These are phyloP conservation scores for Chymomyza amoena DNA, from an alignment of 2,888 invertebrate genomes.

Conservation along the genomic window DNA sequence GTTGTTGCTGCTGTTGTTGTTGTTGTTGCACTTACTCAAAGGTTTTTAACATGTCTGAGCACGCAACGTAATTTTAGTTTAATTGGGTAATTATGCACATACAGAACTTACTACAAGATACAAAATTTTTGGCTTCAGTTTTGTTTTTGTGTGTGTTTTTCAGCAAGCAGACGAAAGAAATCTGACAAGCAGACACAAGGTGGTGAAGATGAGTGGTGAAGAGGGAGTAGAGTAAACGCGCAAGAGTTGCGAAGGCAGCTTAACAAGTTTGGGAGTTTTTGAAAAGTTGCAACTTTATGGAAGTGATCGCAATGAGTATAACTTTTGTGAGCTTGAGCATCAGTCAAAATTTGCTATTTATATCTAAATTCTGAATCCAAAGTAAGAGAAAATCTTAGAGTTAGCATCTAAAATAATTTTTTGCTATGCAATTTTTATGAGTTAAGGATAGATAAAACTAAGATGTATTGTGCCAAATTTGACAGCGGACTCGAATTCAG, in stretches of 20 bases:
- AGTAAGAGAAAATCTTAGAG: no score
- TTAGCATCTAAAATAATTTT: no score
- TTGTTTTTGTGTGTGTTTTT: neutral
- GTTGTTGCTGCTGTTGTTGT: constrained; percentile 27
- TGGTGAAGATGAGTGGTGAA: neutral
- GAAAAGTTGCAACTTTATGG: no score
- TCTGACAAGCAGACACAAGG: neutral
- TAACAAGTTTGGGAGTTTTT: neutral
- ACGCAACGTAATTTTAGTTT: constrained; percentile 79
- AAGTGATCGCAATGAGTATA: no score
- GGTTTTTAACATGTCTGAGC: constrained; percentile 79
- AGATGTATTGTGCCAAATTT: no score
- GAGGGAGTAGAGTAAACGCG: neutral
- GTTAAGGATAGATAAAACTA: no score
- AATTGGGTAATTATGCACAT: constrained; percentile 79
- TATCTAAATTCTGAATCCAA: no score
- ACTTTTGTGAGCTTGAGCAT: no score
- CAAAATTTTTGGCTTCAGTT: constrained; percentile 10
- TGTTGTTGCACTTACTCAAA: constrained; percentile 52
- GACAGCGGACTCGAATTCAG: no score
- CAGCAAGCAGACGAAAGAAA: constrained; percentile 9
- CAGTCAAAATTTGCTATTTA: no score
- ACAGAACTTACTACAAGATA: neutral
- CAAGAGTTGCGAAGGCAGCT: neutral
- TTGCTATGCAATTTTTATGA: no score